phyloP scores from a whole-genome alignment of 2,113 vertebrate species.

The Hypocryptadius cinnamomeus region DNA sequence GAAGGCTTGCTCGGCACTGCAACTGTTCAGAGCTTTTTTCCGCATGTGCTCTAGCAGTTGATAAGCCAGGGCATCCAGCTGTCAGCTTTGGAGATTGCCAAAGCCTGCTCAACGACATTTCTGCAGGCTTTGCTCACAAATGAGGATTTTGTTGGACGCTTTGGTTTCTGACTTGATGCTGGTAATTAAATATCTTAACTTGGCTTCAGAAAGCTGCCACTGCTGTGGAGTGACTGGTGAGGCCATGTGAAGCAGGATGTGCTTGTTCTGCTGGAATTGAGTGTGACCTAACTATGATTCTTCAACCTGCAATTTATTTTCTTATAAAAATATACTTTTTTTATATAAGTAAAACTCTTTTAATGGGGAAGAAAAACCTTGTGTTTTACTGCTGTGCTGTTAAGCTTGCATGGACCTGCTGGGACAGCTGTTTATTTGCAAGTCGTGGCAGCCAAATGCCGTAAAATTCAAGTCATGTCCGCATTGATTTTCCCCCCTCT shows the following conservation, averaged over 20 bases:
- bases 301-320: neutral
- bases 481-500: neutral
- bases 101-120: slow-evolving; percentile 27
- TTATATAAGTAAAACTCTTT: neutral
- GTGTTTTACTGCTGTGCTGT: neutral
- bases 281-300: neutral
- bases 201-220: slow-evolving; percentile 20
- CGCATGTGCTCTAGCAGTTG: neutral
- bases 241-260: neutral
- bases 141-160: slow-evolving; percentile 15
- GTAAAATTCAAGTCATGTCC: slow-evolving; percentile 12
- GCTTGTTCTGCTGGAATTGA: slow-evolving; percentile 13
- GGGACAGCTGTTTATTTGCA: slow-evolving; percentile 21
- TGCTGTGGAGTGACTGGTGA: neutral
- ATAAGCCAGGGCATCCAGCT: slow-evolving; percentile 57
- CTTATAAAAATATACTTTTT: neutral
- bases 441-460: neutral
- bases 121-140: neutral
- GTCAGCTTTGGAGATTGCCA: slow-evolving; percentile 31
- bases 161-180: slow-evolving; percentile 38
- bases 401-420: slow-evolving; percentile 2
- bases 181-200: slow-evolving; percentile 44
- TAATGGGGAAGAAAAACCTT: neutral
- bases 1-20: slow-evolving; percentile 4
- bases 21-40: neutral